Evolutionary conservation across 1,140 invertebrate species (phyloP), one percentile per base, ranked within the genome.

Genomic region (Forficula auricularia): DNA sequence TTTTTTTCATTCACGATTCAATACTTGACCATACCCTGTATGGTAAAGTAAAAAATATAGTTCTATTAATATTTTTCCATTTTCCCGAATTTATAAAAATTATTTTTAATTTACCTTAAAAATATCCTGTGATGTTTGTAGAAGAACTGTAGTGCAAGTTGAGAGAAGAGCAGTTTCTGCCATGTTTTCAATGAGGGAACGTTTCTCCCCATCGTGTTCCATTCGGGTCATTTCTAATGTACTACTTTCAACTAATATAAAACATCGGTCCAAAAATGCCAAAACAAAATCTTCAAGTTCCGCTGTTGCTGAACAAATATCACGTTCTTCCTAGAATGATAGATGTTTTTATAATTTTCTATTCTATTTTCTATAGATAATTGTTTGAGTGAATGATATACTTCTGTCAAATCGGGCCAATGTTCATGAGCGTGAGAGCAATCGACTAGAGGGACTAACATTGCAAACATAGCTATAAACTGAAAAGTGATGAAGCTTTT

Each of bases 221-320:
- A 75, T 60, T 43, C 77, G 58, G 0, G 75, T 73, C 33, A 70
- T 68, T 45, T 82, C 79, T 33, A 76, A 57, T 0, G 74, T 66
- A 46, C 73, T 77, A 2, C 73, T 81, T 52, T 88, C 82, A 42
- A 88, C 75, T 3, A 85, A 64, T 0, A 61, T 55, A 52, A 84
- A 82, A 41, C 82, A 60, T 35, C 73, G 75, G 49, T 91, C 85
- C 38, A 95, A 61, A 54, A 90, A 86, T 54, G 89, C 77, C 7
- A 90, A 52, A 3, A 91, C 71, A 58, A 94, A 91, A 54, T 86
- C 82, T 64, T 94, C 87, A 52, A 94, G 81, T 44, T 78, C 71
- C 1, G 80, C 79, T 0, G 86, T 86, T 13, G 77, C 74, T 48
- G 78, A 73, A 58, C 82, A 87, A 2, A 86, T 63, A 34, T 80